A percentile compares a stretch with the other conserved stretches of the same genome.
Conservation (phyloP, 2,888 invertebrate species). For the Thysanoteuthis rhombus region DNA sequence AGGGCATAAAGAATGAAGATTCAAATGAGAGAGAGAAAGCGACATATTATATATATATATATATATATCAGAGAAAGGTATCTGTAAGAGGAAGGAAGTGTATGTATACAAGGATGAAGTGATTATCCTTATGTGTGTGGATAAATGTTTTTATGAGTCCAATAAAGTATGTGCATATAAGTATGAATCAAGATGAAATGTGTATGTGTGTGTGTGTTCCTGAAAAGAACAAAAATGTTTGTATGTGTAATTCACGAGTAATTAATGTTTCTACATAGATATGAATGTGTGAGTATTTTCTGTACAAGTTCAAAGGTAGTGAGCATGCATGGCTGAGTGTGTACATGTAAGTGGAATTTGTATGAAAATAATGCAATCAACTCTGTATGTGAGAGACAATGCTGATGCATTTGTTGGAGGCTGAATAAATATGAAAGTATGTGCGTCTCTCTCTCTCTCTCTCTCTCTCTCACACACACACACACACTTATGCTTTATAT, state of each 20-base stretch:
- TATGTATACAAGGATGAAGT: not conserved
- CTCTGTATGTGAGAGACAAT: not conserved
- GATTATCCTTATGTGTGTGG: not conserved
- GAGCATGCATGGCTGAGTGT: not conserved
- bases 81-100: not conserved
- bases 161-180: not conserved
- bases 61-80: not conserved
- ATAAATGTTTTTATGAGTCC: not conserved
- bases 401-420: not conserved
- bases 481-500: too few relatives aligned
- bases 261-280: not conserved
- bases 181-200: not conserved
- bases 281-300: not conserved
- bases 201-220: not conserved
- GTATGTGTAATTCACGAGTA: not conserved
- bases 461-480: too few relatives aligned
- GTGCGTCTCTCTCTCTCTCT: too few relatives aligned
- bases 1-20: not conserved
- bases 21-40: not conserved
- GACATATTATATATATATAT: not conserved
- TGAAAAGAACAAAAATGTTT: not conserved
- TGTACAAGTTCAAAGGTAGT: not conserved
- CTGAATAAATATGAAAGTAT: not conserved
- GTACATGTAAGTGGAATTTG: not conserved
- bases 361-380: not conserved